Evolutionary conservation across 2,888 invertebrate genomes (phyloP), one percentile per base, ranked within the genome.

Genomic region (Galerucella pusilla): DNA sequence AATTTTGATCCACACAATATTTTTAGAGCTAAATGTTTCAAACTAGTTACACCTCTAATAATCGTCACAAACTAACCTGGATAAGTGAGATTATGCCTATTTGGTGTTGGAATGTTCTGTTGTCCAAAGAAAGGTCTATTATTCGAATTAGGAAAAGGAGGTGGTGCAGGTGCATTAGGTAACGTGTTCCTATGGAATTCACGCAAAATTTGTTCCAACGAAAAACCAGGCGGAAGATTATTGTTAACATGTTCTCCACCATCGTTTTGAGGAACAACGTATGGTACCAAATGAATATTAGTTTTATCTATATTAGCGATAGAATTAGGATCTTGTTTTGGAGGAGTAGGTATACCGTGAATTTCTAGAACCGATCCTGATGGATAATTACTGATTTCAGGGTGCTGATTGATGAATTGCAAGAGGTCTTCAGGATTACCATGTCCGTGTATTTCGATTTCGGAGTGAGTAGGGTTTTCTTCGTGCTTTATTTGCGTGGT

Each of bases 331-430:
- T 79, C 75, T 54, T 73, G 69, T 54, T 72, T 67, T 10, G 70
- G 52, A 35, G 67, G 4, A 54, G 74, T 75, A 42, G 84, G 81
- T 16, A 84, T 74, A 78, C 84, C 84, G 73, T 87, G 87, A 59
- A 88, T 85, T 83, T 88, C 88, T 11, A 88, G 78, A 52, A 88
- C 86, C 9, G 88, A 86, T 35, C 88, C 88, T 9, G 86, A 83
- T 16, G 88, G 88, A 79, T 87, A 87, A 78, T 87, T 86, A 64
- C 85, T 81, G 57, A 88, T 80, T 81, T 87, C 87, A 7, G 88
- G 87, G 80, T 88, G 87, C 75, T 87, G 86, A 74, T 88, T 84
- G 54, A 88, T 85, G 59, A 88, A 84, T 71, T 88, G 86, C 7
- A 88, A 75, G 2, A 88, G 74, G 76, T 88, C 87, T 14, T 87